Evolutionary conservation across 1,140 invertebrate species (phyloP).

Genomic region (Caenorhabditis briggsae): DNA sequence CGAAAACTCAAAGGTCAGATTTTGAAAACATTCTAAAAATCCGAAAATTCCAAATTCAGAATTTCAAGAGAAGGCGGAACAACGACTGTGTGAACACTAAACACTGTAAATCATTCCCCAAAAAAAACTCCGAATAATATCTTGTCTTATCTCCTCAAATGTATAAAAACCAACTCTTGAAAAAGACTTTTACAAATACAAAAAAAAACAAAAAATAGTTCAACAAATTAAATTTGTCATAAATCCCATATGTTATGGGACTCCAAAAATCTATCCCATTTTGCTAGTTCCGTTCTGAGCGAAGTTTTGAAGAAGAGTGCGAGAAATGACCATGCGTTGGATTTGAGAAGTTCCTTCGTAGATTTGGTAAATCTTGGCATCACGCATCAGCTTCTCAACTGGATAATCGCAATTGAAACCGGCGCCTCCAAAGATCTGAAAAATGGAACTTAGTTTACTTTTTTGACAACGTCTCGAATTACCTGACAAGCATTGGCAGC

Average conservation of each 20-base stretch:
- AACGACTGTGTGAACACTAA: too few relatives aligned
- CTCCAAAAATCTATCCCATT: slow-evolving; percentile 14
- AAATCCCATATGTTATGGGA: neutral
- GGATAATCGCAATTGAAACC: slow-evolving; percentile 98
- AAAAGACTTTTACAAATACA: too few relatives aligned
- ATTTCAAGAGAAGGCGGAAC: too few relatives aligned
- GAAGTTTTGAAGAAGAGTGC: slow-evolving; percentile 80
- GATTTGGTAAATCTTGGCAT: slow-evolving; percentile 98
- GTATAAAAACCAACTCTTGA: too few relatives aligned
- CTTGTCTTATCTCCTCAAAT: too few relatives aligned
- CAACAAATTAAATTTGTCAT: neutral
- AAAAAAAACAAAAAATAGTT: too few relatives aligned
- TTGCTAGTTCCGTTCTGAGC: slow-evolving; percentile 39
- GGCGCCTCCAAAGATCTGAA: slow-evolving; percentile 90
- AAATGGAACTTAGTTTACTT: neutral
- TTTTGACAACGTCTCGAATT: neutral
- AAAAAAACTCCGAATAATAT: too few relatives aligned
- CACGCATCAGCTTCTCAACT: slow-evolving; percentile 97
- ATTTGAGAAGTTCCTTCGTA: slow-evolving; percentile 91
- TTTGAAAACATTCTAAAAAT: too few relatives aligned
- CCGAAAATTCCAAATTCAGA: too few relatives aligned
- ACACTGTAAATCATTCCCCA: too few relatives aligned
- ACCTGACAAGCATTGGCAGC: slow-evolving; percentile 89
- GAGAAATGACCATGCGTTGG: slow-evolving; percentile 92
- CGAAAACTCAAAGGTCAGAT: too few relatives aligned